phyloP scores from a whole-genome alignment of 2,113 vertebrate species.

The Lota lota region DNA sequence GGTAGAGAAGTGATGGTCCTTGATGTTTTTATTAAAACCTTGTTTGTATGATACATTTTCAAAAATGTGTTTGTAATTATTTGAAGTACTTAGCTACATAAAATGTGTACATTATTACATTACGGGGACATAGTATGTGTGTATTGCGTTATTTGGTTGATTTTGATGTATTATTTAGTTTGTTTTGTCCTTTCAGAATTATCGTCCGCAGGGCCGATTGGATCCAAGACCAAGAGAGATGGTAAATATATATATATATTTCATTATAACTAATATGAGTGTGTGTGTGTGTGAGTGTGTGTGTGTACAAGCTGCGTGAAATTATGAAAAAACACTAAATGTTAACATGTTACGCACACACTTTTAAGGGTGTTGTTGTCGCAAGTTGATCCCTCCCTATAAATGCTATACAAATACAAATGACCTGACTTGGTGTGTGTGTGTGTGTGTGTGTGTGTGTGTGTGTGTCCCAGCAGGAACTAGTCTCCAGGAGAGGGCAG shows the following conservation, averaged over 20 bases:
- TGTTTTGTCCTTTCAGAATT: conserved; percentile 49
- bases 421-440: background rate
- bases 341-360: background rate
- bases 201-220: conserved; percentile 67
- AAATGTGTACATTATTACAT: too few species aligned
- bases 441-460: background rate
- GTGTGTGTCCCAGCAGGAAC: conserved; percentile 34
- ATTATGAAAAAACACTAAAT: too few species aligned
- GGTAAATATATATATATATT: conserved; percentile 48
- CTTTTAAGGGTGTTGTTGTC: background rate
- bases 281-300: background rate
- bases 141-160: background rate
- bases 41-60: conserved; percentile 16
- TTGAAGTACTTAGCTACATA: too few species aligned
- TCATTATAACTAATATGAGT: background rate
- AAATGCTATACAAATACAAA: too few species aligned
- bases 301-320: background rate
- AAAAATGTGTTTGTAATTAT: background rate
- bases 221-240: conserved; percentile 51
- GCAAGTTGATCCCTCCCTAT: too few species aligned
- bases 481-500: conserved; percentile 37
- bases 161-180: conserved; percentile 7
- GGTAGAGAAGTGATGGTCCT: background rate
- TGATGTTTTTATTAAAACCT: conserved; percentile 33
- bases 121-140: too few species aligned